Evolutionary conservation across 2,888 invertebrate genomes (phyloP).

Genomic region (Mimachlamys varia): DNA sequence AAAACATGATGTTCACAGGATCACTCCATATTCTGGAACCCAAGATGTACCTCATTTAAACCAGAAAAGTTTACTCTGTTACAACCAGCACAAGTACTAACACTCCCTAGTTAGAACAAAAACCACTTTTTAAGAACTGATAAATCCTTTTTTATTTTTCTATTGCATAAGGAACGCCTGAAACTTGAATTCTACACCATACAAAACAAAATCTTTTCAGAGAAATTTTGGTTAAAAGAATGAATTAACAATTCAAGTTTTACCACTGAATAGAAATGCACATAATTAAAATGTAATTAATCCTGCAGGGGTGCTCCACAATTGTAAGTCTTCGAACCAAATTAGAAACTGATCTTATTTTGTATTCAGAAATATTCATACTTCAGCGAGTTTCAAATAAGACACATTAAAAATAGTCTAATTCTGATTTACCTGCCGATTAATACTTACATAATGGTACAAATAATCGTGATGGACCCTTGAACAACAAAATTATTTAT

Average conservation of each 20-base stretch:
- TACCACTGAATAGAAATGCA: neutral
- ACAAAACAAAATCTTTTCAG: neutral
- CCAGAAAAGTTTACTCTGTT: too few relatives aligned
- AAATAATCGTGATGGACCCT: neutral
- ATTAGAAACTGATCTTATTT: neutral
- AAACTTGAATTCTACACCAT: neutral
- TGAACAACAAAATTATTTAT: constrained; percentile 3
- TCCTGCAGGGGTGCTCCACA: neutral
- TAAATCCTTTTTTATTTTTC: neutral
- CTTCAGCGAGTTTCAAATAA: neutral
- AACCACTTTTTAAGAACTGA: neutral
- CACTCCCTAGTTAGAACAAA: too few relatives aligned
- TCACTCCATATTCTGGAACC: too few relatives aligned
- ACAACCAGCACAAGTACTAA: too few relatives aligned
- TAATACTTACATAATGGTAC: neutral
- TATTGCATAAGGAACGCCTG: neutral
- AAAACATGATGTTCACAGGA: too few relatives aligned
- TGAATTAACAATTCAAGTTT: neutral
- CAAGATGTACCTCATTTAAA: too few relatives aligned
- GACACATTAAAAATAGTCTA: neutral
- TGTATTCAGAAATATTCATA: neutral
- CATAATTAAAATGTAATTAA: neutral
- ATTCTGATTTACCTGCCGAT: neutral
- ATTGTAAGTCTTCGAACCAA: neutral
- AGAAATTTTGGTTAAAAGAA: neutral